Base-by-base conservation (phyloP, 2,113 vertebrate species). In the Oceanodroma tethys region DNA sequence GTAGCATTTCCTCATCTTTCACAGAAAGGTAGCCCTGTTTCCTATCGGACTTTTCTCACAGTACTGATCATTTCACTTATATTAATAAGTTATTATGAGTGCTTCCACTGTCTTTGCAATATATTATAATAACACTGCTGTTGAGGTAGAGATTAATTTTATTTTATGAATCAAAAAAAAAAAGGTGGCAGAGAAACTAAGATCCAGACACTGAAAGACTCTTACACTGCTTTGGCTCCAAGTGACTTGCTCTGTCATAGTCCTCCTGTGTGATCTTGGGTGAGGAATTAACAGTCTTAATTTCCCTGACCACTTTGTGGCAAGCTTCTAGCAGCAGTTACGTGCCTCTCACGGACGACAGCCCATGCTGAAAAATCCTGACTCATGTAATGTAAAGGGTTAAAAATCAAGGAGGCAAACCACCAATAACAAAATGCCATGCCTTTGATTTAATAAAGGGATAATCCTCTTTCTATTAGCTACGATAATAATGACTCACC, bases 391-490 rank as follows among this genome's bases (percentile, higher is more conserved):
- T 56, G 42, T 19, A 79, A 97, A 93, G 95, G 59, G 97, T 97
- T 98, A 98, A 90, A 81, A 88, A 50, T 34, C 80, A 83, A 93
- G 82, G 83, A 82, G 68, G 65, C 56, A 55, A 62, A 72, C 43
- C 78, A 93, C 90, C 75, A 96, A 3, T 59, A 75, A n/a, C 62
- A 74, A 92, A 92, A 83, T 84, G 68, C 52, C 80, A 20, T 80
- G 60, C 60, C 88, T 56, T 78, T 90, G 94, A 92, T 86, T 93
- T 90, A 91, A 89, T 94, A 85, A 96, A 96, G 95, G 95, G 85
- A 94, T 90, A 72, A 97, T 97, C 95, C 96, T 93, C 81, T 74
- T 59, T 97, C 94, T 97, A 93, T 97, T 95, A 97, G 91, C 95
- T 95, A 83, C 5, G 30, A 96, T 95, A 94, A 96, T 93, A 97